Evolutionary conservation across 2,888 invertebrate species (phyloP), one percentile per base, ranked within the genome.

Genomic region (Dicyrtomina minuta): DNA sequence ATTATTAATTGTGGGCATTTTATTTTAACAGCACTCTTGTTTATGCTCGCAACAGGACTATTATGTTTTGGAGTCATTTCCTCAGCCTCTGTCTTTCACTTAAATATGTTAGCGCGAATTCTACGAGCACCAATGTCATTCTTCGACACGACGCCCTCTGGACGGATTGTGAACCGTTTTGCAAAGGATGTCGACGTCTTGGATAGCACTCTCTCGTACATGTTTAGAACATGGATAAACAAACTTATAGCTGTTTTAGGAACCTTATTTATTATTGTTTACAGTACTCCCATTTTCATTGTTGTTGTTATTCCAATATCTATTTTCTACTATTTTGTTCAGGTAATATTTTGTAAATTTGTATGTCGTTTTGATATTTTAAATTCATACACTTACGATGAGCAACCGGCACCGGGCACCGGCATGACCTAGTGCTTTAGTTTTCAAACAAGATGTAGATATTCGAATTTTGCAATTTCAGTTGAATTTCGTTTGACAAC

Each of bases 261-360:
- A 66, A 94, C 92, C 27, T 82, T 94, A 78, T 88, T 90, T 81
- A 91, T 95, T 74, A 93, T 96, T 83, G 90, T 91, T 83, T 86
- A 87, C 79, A 91, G 93, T 75, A 94, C 94, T 61, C 92, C 92
- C 3, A 85, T 89, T 79, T 93, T 95, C 83, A 80, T 91, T 80
- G 85, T 86, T 62, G 88, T 93, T 70, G 88, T 94, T 72, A 71
- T 93, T 76, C 93, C 94, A 13, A 89, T 96, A 79, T 90, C 89
- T 46, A 77, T 89, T 60, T 79, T 93, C 74, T 93, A 93, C 84
- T 93, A 92, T 83, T 87, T 93, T 78, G 89, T 93, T 76, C 93
- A 82, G 79, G 81, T 82, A n/a, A n/a, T n/a, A n/a, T n/a, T n/a
- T n/a, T n/a, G n/a, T n/a, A n/a, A n/a, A n/a, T n/a, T n/a, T n/a